Conservation (phyloP, 2,888 invertebrate species). For the Muscina levida region DNA sequence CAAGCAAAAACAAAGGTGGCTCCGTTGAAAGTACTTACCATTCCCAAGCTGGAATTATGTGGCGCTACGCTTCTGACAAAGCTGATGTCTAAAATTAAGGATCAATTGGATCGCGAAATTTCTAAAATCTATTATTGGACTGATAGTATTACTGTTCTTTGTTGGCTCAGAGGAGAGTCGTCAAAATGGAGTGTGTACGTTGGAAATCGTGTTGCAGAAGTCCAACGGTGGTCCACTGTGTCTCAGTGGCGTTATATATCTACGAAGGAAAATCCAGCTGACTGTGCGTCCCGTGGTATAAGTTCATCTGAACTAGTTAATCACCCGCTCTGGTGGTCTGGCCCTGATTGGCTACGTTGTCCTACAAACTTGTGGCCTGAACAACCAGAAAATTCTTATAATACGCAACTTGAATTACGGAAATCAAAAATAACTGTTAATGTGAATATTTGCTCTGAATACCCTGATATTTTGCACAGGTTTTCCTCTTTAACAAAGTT, state of each 20-base stretch:
- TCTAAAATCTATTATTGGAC: slow-evolving; percentile 7
- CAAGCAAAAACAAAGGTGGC: slow-evolving; percentile 7
- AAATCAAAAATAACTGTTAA: slow-evolving; percentile 19
- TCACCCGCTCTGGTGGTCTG: slow-evolving; percentile 11
- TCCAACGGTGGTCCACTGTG: slow-evolving; percentile 20
- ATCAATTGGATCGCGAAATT: neutral
- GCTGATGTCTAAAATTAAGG: slow-evolving; percentile 11
- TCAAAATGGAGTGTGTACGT: too few relatives aligned
- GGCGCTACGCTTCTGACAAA: too few relatives aligned
- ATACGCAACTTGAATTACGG: slow-evolving; percentile 23
- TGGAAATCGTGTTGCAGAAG: too few relatives aligned
- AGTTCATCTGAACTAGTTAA: neutral
- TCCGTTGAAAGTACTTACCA: slow-evolving; percentile 16
- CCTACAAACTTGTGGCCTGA: slow-evolving; percentile 30
- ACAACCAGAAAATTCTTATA: slow-evolving; percentile 8
- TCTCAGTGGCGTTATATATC: neutral
- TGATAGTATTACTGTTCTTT: slow-evolving; percentile 23
- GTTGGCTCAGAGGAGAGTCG: too few relatives aligned
- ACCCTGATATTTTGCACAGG: neutral
- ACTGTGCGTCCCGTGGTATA: slow-evolving; percentile 33
- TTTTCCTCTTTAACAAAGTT: neutral
- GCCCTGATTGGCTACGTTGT: slow-evolving; percentile 12
- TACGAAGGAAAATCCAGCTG: slow-evolving; percentile 38
- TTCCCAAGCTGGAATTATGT: slow-evolving; percentile 22
- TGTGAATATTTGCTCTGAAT: neutral